phyloP scores from a whole-genome alignment of 2,113 vertebrate species.

The Phylloscopus whistleri region DNA sequence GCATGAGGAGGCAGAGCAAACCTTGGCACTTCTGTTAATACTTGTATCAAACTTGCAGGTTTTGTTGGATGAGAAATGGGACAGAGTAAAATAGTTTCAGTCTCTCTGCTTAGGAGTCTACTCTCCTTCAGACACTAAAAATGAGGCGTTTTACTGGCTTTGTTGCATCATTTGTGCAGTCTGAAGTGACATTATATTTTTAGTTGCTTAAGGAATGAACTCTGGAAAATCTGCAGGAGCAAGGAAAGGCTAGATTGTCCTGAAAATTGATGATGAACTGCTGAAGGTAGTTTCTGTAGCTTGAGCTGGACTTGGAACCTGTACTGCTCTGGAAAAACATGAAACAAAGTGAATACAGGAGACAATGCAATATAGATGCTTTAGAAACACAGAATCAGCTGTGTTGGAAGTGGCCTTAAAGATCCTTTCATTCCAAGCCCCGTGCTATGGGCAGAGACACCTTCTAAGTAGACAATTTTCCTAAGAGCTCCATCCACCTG shows the following conservation, averaged over 20 bases:
- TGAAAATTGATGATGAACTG: background rate
- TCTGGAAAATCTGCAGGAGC: background rate
- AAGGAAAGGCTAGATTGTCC: background rate
- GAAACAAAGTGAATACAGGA: background rate
- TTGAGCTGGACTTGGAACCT: background rate
- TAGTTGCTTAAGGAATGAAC: background rate
- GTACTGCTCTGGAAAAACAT: background rate
- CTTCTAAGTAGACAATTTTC: background rate
- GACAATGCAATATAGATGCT: background rate
- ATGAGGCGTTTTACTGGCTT: background rate
- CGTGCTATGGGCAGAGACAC: background rate
- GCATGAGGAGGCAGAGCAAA: background rate
- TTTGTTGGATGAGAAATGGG: background rate
- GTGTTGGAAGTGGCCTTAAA: background rate
- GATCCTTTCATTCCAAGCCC: background rate
- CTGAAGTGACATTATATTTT: background rate
- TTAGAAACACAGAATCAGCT: background rate
- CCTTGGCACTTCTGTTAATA: background rate
- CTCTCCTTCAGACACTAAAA: background rate
- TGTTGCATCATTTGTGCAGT: background rate
- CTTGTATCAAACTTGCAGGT: background rate
- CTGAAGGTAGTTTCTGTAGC: background rate
- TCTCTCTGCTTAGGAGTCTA: background rate
- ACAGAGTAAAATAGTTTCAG: background rate
- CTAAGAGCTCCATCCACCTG: background rate